phyloP scores from a whole-genome alignment of 2,888 invertebrate species.

The Nymphalis c-album region DNA sequence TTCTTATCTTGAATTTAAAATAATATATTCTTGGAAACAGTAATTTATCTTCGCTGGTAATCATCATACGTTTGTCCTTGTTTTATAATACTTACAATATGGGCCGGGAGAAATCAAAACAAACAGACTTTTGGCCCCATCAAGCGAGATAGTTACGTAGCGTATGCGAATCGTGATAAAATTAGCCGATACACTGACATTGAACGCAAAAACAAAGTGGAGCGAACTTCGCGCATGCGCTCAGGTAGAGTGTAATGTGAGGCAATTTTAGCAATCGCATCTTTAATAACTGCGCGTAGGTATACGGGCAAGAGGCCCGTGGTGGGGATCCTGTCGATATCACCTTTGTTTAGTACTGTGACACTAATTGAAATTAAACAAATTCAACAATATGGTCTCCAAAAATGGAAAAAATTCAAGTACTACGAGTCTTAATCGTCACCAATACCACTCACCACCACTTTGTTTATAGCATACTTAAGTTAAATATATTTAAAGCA shows the following conservation, averaged over 20 bases:
- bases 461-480: neutral
- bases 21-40: conserved; percentile 21
- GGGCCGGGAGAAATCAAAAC: conserved; percentile 68
- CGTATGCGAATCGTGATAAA: conserved; percentile 73
- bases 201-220: conserved; percentile 80
- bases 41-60: conserved; percentile 26
- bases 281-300: conserved; percentile 48
- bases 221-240: conserved; percentile 70
- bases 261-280: conserved; percentile 61
- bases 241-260: conserved; percentile 58
- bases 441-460: no score
- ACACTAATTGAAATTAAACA: conserved; percentile 1
- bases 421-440: neutral
- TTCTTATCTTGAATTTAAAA: conserved; percentile 26
- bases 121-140: conserved; percentile 73
- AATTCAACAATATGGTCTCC: neutral
- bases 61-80: conserved; percentile 28
- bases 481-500: no score
- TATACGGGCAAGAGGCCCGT: conserved; percentile 50
- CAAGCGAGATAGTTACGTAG: conserved; percentile 73
- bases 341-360: neutral
- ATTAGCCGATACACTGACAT: conserved; percentile 81
- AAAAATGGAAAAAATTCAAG: neutral
- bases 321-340: conserved; percentile 46
- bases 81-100: conserved; percentile 45